These are phyloP conservation scores for Rousettus madagascariensis DNA, from an alignment of 2,797 vertebrate genomes.

Conservation along the genomic window DNA sequence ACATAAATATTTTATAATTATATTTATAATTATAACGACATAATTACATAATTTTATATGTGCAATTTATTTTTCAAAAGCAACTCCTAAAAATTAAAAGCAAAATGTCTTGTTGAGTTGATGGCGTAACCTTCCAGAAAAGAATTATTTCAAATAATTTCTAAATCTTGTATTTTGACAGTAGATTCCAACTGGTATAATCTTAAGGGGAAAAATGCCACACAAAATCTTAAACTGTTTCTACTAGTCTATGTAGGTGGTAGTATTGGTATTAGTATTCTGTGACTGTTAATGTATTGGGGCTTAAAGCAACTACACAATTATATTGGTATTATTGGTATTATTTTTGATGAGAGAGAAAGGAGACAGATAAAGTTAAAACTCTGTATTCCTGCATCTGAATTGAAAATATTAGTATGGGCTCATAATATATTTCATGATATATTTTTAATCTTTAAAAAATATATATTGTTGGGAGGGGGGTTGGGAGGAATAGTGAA, in stretches of 20 bases:
- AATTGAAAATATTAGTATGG: slow-evolving; percentile 8
- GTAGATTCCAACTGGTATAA: not conserved
- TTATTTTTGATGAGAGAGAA: not conserved
- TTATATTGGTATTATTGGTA: not conserved
- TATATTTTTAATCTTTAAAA: slow-evolving; percentile 13
- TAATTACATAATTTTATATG: slow-evolving; percentile 4
- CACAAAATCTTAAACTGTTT: slow-evolving; percentile 26
- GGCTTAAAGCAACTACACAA: not conserved
- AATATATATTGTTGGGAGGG: not conserved
- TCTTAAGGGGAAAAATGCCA: not conserved
- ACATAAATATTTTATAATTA: not conserved
- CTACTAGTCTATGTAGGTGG: not conserved
- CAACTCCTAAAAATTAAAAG: slow-evolving; percentile 23
- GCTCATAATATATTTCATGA: not conserved
- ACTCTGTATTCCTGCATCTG: not conserved
- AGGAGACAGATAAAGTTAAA: not conserved
- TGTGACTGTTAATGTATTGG: not conserved
- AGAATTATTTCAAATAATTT: not conserved
- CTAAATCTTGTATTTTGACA: slow-evolving; percentile 24
- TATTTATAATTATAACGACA: not conserved
- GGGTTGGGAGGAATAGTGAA: no score
- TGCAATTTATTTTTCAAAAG: not conserved
- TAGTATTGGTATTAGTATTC: not conserved
- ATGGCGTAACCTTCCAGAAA: not conserved
- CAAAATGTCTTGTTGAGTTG: not conserved